Conservation (phyloP, 2,888 invertebrate species). For the Platycnemis pennipes region DNA sequence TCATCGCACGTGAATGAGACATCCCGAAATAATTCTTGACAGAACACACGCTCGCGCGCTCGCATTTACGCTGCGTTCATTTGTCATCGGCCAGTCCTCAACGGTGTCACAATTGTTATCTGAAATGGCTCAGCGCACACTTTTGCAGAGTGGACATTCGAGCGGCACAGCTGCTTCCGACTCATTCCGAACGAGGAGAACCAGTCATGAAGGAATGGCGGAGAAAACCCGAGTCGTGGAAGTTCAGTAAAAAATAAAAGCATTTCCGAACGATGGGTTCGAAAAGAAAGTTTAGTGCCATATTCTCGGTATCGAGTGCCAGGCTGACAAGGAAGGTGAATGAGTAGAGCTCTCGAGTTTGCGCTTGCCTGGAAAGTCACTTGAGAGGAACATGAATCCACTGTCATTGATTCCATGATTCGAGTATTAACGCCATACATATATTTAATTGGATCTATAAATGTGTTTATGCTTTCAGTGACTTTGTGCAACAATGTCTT, state of each 20-base stretch:
- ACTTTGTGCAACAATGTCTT: too few species aligned
- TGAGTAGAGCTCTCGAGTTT: neutral
- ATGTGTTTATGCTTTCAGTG: too few species aligned
- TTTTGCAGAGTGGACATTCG: neutral
- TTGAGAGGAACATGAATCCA: too few species aligned
- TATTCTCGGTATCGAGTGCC: neutral
- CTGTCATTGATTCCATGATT: too few species aligned
- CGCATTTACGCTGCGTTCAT: neutral
- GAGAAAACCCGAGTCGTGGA: constrained; percentile 10
- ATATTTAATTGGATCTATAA: too few species aligned
- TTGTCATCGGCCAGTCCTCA: neutral
- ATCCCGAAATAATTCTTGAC: neutral
- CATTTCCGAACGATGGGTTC: neutral
- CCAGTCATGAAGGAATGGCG: neutral
- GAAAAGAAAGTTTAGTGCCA: neutral
- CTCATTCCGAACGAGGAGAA: neutral
- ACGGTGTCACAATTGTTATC: neutral
- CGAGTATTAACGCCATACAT: too few species aligned
- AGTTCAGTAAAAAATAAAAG: neutral
- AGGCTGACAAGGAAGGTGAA: neutral
- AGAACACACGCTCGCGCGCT: neutral
- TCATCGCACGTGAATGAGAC: neutral
- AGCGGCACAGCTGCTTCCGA: neutral
- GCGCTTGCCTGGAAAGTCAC: neutral
- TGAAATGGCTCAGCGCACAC: neutral